phyloP scores from a whole-genome alignment of 2,797 vertebrate species.

The Microcaecilia unicolor region DNA sequence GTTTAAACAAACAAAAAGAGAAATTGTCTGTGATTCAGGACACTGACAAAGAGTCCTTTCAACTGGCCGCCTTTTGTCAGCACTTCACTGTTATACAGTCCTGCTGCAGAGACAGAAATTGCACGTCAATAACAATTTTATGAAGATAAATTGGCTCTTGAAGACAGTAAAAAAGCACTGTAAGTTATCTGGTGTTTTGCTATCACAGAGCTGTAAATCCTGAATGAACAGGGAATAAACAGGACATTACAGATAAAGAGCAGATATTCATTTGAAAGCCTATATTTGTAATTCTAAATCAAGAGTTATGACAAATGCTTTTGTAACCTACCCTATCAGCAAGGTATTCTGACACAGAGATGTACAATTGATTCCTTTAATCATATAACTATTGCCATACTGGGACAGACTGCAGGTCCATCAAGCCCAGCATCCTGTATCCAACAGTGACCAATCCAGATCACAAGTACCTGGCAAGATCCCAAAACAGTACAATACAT shows the following conservation, averaged over 20 bases:
- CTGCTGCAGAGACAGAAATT: constrained; percentile 12
- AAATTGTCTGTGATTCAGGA: constrained; percentile 19
- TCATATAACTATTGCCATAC: too few relatives aligned
- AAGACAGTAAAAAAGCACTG: constrained; percentile 15
- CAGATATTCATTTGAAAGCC: neutral
- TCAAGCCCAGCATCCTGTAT: too few relatives aligned
- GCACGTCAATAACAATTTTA: constrained; percentile 26
- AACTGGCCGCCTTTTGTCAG: constrained; percentile 34
- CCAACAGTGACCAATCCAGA: too few relatives aligned
- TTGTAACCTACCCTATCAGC: too few relatives aligned
- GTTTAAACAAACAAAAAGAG: constrained; percentile 7
- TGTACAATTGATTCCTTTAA: too few relatives aligned
- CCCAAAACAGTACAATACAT: too few relatives aligned
- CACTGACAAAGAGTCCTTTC: constrained; percentile 32
- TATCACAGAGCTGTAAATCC: constrained; percentile 8
- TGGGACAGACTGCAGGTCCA: too few relatives aligned
- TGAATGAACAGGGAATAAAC: neutral
- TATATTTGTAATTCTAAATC: neutral
- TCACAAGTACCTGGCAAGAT: too few relatives aligned
- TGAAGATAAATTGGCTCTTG: constrained; percentile 31
- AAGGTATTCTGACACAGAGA: neutral
- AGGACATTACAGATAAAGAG: neutral
- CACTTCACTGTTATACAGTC: constrained; percentile 22
- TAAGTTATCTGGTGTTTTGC: constrained; percentile 7
- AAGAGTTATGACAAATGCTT: neutral